Percentiles rank a stretch among this genome's conserved stretches.
phyloP scores from a whole-genome alignment of 2,113 vertebrate species.

The Pteronura brasiliensis region DNA sequence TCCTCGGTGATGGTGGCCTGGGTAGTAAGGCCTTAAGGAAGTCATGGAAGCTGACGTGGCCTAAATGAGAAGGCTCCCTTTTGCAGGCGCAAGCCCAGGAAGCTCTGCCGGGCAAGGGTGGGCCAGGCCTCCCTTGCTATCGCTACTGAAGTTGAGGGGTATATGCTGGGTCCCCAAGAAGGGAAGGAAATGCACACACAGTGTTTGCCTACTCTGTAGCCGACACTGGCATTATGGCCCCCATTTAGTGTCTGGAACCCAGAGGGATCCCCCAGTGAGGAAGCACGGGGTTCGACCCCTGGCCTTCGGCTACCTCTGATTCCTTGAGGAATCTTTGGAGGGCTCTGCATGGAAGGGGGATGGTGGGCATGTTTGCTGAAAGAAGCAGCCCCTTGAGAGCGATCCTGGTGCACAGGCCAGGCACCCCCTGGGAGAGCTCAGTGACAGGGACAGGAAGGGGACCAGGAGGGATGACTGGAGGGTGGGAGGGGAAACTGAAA shows the following conservation, averaged over 20 bases:
- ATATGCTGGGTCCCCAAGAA: neutral
- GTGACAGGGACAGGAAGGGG: neutral
- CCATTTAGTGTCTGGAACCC: neutral
- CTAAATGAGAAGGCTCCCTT: neutral
- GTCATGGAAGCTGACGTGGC: accelerated
- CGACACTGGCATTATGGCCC: neutral
- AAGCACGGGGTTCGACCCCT: neutral
- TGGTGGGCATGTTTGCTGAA: neutral
- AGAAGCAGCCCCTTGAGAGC: neutral
- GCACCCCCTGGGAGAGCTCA: neutral
- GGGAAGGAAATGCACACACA: neutral
- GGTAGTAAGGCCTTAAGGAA: neutral
- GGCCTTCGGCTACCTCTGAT: neutral
- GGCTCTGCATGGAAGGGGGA: neutral
- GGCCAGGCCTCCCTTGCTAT: neutral
- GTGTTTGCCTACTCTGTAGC: neutral
- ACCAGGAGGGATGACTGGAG: neutral
- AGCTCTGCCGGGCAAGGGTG: neutral
- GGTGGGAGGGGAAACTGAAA: neutral
- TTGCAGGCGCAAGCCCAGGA: neutral
- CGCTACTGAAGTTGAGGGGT: neutral
- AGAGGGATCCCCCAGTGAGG: neutral
- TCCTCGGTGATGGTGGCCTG: neutral
- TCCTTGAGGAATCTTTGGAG: neutral
- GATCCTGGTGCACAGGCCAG: neutral